These are phyloP conservation scores for Idaea biselata DNA, from an alignment of 2,888 invertebrate genomes.

Conservation along the genomic window DNA sequence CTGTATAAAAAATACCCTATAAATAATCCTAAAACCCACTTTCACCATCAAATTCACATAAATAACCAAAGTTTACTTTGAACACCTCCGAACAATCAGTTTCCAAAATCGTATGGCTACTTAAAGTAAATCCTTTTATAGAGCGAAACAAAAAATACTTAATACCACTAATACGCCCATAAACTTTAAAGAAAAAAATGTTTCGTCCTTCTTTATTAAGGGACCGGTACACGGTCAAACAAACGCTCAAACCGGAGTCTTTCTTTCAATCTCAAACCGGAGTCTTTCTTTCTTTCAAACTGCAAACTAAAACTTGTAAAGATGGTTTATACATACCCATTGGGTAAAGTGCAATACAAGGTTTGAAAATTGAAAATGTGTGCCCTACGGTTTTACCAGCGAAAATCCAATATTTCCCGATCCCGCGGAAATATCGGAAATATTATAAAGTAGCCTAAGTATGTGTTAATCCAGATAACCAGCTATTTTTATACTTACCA, in stretches of 20 bases:
- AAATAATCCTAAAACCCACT: slow-evolving; percentile 6
- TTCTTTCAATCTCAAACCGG: neutral
- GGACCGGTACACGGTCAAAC: neutral
- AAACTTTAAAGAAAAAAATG: slow-evolving; percentile 34
- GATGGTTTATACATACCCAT: too few relatives aligned
- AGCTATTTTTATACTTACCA: too few relatives aligned
- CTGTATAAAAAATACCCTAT: neutral
- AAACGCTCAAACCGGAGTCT: neutral
- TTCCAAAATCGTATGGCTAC: slow-evolving; percentile 34
- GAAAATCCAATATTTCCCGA: too few relatives aligned
- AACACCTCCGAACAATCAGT: slow-evolving; percentile 51
- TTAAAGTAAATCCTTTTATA: slow-evolving; percentile 46
- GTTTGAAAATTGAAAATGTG: too few relatives aligned
- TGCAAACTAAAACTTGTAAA: too few relatives aligned
- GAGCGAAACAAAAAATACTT: slow-evolving; percentile 36
- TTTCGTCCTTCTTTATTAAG: neutral
- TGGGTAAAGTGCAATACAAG: too few relatives aligned
- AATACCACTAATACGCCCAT: slow-evolving; percentile 38
- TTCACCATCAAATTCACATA: slow-evolving; percentile 24
- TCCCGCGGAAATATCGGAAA: too few relatives aligned
- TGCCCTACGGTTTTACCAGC: too few relatives aligned
- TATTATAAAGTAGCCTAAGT: too few relatives aligned
- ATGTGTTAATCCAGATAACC: too few relatives aligned
- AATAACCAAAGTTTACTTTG: slow-evolving; percentile 31
- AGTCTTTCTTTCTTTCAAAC: too few relatives aligned